Conservation (phyloP, 2,888 invertebrate species). For the Frankliniella intonsa region DNA sequence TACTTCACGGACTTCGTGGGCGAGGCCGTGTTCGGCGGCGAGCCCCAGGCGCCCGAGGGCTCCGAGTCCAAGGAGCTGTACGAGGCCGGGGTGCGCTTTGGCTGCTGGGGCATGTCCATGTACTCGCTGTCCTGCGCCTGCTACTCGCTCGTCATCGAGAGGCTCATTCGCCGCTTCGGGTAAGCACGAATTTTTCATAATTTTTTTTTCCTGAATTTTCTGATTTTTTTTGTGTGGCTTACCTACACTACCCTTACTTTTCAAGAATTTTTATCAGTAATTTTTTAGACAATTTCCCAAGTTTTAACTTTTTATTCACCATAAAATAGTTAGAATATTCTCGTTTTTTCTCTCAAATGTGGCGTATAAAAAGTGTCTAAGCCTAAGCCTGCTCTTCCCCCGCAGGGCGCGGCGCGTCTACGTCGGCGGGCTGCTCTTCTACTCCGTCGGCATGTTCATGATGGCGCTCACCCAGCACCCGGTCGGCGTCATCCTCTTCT, state of each 20-base stretch:
- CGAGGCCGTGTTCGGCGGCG: slow-evolving; percentile 81
- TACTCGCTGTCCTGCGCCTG: slow-evolving; percentile 90
- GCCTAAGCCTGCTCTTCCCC: too few species aligned
- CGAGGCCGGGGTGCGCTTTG: slow-evolving; percentile 88
- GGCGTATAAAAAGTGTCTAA: too few species aligned
- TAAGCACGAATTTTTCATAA: too few species aligned
- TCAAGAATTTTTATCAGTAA: too few species aligned
- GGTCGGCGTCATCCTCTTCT: slow-evolving; percentile 77
- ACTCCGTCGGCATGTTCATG: slow-evolving; percentile 81
- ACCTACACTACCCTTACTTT: too few species aligned
- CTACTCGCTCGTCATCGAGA: slow-evolving; percentile 85
- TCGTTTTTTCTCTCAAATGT: too few species aligned
- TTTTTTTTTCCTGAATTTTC: too few species aligned
- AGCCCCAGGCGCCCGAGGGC: slow-evolving; percentile 74
- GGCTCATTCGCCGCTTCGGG: slow-evolving; percentile 66
- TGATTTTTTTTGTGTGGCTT: too few species aligned
- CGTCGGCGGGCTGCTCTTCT: slow-evolving; percentile 81
- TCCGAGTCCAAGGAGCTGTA: slow-evolving; percentile 62
- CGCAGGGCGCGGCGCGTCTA: slow-evolving; percentile 82
- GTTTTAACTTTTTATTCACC: too few species aligned
- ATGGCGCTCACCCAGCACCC: slow-evolving; percentile 75
- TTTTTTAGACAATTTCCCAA: too few species aligned
- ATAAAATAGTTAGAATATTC: too few species aligned
- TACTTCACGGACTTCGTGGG: slow-evolving; percentile 97
- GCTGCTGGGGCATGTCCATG: slow-evolving; percentile 96